Percentiles rank a stretch among this genome's conserved stretches.
Evolutionary conservation across 2,888 invertebrate genomes (phyloP).

Genomic region (Operophtera brumata): DNA sequence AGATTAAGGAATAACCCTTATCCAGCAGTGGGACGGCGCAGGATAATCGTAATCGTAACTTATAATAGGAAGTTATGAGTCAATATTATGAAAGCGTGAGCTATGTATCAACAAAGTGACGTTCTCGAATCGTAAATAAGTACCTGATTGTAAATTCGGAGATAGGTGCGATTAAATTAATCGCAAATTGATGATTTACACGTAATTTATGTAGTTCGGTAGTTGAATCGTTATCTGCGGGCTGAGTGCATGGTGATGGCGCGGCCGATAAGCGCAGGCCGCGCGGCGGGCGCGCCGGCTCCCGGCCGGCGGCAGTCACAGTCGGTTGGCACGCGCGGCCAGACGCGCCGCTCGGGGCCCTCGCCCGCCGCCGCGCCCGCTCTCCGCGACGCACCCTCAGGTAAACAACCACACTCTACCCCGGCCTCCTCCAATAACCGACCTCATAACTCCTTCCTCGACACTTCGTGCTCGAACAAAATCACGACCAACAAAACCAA

Average conservation of each 20-base stretch:
- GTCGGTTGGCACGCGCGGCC: constrained; percentile 72
- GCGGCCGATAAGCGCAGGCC: constrained; percentile 69
- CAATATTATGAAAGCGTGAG: no score
- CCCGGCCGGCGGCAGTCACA: constrained; percentile 58
- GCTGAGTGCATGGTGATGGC: constrained; percentile 59
- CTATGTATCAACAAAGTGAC: not conserved
- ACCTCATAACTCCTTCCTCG: constrained; percentile 26
- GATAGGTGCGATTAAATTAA: constrained; percentile 1
- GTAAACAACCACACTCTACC: constrained; percentile 57
- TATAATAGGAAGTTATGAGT: no score
- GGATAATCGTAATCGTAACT: no score
- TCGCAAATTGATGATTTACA: constrained; percentile 24
- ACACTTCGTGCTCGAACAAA: constrained; percentile 47
- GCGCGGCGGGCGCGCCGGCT: constrained; percentile 36
- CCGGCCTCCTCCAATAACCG: constrained; percentile 27
- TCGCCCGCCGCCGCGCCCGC: constrained; percentile 55
- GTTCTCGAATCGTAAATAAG: not conserved
- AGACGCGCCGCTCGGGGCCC: constrained; percentile 71
- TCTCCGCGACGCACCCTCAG: constrained; percentile 56
- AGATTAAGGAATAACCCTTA: no score
- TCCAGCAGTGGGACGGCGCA: no score
- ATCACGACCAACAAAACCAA: constrained; percentile 26
- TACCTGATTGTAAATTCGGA: not conserved
- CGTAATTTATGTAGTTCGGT: constrained; percentile 29
- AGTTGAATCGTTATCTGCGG: constrained; percentile 61